Base-by-base conservation (phyloP, 2,888 invertebrate genomes). In the Oscheius myriophilus region DNA sequence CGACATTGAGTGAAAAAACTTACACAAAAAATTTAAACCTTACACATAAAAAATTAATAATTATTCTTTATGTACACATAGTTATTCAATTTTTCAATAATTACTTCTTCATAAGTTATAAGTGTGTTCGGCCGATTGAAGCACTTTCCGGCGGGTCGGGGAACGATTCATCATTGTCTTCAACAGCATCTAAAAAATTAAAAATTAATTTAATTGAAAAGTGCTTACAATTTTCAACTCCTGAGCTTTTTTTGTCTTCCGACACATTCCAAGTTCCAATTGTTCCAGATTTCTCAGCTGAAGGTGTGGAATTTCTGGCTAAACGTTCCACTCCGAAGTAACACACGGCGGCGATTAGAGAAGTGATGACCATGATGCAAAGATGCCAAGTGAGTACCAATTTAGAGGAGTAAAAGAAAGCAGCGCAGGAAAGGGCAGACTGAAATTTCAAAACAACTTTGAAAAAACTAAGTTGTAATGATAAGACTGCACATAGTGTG, bases 371-470 rank as follows among this genome's bases (percentile, higher is more conserved):
- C 65, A 89, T 71, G 52, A 89, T 89, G n/a, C 88, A 72, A 39
- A 89, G 81, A 81, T 89, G 89, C 86, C 86, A 88, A 46, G 87
- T 83, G 7, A 89, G 86, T 53, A 82, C 59, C 45, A 89, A 71
- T 49, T 82, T 71, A 2, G 80, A 79, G 68, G 88, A 87, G 85
- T 88, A 89, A 84, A 87, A 88, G 78, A 89, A 89, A 1, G 84
- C 87, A 14, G 84, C 84, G 11, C 88, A 88, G 2, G 89, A 87
- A 16, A 88, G 81, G 43, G 87, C 79, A 2, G 89, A 88, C 88
- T 89, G 85, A 43, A 80, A 69, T n/a, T 33, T 55, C n/a, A n/a
- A n/a, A n/a, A n/a, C n/a, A n/a, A n/a, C n/a, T n/a, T n/a, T n/a
- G n/a, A n/a, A n/a, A n/a, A n/a, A n/a, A n/a, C n/a, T n/a, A n/a